Conservation (phyloP, 2,888 invertebrate genomes). For the Alviniconcha strummeri region DNA sequence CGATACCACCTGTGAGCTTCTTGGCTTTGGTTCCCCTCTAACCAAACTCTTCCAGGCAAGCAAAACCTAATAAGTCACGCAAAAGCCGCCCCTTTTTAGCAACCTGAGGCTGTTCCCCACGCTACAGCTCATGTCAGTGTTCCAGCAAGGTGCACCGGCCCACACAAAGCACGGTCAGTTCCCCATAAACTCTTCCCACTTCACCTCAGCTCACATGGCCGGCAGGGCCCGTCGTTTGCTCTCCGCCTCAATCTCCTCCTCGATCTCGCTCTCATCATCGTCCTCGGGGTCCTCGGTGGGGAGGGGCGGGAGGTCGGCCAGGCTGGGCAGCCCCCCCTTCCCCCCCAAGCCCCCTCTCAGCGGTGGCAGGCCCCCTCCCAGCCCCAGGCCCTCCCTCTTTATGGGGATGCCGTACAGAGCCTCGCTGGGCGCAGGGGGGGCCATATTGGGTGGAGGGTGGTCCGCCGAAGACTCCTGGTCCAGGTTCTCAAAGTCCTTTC, state of each 20-base stretch:
- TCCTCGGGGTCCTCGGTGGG: constrained; percentile 39
- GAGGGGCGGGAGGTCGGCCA: constrained; percentile 36
- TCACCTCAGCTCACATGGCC: constrained; percentile 8
- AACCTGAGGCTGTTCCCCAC: too few relatives aligned
- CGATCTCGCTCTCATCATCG: constrained; percentile 37
- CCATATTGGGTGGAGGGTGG: background rate
- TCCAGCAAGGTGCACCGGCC: too few relatives aligned
- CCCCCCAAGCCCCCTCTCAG: constrained; percentile 14
- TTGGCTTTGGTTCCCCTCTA: too few relatives aligned
- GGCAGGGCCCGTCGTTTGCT: constrained; percentile 14
- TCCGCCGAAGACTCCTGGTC: constrained; percentile 15
- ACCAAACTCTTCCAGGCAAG: too few relatives aligned
- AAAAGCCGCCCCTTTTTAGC: too few relatives aligned
- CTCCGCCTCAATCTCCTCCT: constrained; percentile 32
- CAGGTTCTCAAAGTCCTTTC: constrained; percentile 16
- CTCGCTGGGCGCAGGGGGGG: background rate
- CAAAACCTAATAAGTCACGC: too few relatives aligned
- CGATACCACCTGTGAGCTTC: too few relatives aligned
- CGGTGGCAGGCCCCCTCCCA: constrained; percentile 30
- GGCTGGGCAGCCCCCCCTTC: constrained; percentile 19
- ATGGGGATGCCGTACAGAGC: background rate
- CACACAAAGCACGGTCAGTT: too few relatives aligned
- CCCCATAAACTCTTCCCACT: too few relatives aligned
- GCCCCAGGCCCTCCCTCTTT: constrained; percentile 1
- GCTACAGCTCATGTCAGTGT: too few relatives aligned